Evolutionary conservation across 2,888 invertebrate genomes (phyloP), one percentile per base, ranked within the genome.

Genomic region (Philereme vetulata): DNA sequence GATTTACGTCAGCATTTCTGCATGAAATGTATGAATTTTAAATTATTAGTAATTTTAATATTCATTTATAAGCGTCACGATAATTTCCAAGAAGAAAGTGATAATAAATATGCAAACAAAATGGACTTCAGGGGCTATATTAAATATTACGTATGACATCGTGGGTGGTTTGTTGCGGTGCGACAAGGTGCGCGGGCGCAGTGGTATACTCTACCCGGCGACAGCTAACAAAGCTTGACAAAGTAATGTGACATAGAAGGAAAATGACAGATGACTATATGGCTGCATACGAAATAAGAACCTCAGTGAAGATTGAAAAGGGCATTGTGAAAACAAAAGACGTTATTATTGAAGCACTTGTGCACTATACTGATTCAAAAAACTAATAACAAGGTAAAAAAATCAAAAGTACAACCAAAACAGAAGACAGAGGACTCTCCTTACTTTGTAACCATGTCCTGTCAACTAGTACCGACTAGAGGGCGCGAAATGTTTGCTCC

Each of bases 121-220:
- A n/a, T n/a, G n/a, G 10, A 42, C 42, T 42, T 21, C 21, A 21
- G 11, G 21, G 10, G 21, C 11, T 5, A 11, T 7, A 44, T 44
- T 4, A 6, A 5, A 44, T 10, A 42, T 38, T 38, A 38, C 1
- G 38, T 38, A 66, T 67, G 46, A 66, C 77, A 62, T 72, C 74
- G 77, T 78, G 76, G 85, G 85, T 77, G 85, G 85, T 78, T 44
- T n/a, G 64, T 71, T 75, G 74, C 74, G 70, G 76, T 71, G 73
- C 72, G 68, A 75, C 72, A 70, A 64, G 74, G 32, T 60, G 60
- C 76, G 76, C 75, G 70, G 71, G 74, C 77, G 81, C 78, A 76
- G 66, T 75, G 75, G 80, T 74, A 76, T 76, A 77, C 74, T 72
- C 75, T 75, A n/a, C 72, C 66, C 67, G 68, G 62, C 70, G 76